Evolutionary conservation across 2,797 vertebrate genomes (phyloP).

Genomic region (Channallabes apus): DNA sequence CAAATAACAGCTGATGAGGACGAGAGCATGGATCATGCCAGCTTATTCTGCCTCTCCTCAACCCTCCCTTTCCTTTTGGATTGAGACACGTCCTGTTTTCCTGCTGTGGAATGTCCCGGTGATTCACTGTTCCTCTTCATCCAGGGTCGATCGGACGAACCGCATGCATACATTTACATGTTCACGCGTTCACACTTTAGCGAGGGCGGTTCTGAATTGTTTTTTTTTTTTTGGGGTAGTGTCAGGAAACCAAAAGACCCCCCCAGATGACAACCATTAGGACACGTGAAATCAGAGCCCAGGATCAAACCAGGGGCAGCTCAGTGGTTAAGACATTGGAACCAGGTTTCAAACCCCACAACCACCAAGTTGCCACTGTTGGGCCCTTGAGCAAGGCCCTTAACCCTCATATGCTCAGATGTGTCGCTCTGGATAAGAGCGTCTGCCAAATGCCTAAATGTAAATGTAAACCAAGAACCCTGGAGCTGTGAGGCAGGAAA

Average conservation of each 20-base stretch:
- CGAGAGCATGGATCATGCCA: constrained; percentile 3
- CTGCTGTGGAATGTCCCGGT: constrained; percentile 39
- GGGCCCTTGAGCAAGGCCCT: no score
- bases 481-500: neutral
- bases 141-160: neutral
- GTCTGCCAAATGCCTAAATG: no score
- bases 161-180: neutral
- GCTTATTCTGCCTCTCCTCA: neutral
- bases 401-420: no score
- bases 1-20: constrained; percentile 29
- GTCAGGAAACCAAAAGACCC: neutral
- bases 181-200: neutral
- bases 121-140: neutral
- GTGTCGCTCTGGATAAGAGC: no score
- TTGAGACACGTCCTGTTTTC: constrained; percentile 26
- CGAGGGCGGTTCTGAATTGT: neutral
- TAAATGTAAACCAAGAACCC: neutral
- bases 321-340: no score
- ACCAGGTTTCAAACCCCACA: no score
- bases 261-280: neutral
- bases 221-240: neutral
- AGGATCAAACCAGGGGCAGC: no score
- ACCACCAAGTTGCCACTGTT: no score
- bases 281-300: neutral
- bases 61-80: constrained; percentile 30